These are phyloP conservation scores for Chrosomus eos DNA, from an alignment of 2,797 vertebrate genomes.

Conservation along the genomic window DNA sequence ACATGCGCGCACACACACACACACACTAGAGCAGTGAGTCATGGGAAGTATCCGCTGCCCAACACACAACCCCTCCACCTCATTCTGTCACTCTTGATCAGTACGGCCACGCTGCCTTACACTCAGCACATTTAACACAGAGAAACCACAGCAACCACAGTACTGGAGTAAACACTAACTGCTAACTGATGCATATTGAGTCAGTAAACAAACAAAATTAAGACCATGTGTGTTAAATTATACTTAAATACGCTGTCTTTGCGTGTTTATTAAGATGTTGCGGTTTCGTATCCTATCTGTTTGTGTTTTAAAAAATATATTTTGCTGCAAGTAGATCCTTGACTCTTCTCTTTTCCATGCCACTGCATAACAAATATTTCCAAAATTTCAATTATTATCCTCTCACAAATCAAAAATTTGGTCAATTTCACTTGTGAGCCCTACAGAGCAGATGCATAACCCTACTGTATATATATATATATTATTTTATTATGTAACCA, in stretches of 20 bases:
- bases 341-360: neutral
- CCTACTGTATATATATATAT: no score
- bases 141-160: conserved; percentile 25
- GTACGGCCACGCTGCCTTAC: conserved; percentile 25
- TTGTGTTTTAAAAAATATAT: no score
- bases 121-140: conserved; percentile 39
- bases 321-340: neutral
- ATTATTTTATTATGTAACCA: no score
- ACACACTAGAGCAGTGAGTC: conserved; percentile 15
- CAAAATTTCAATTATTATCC: neutral
- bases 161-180: conserved; percentile 13
- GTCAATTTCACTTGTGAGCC: neutral
- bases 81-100: conserved; percentile 60
- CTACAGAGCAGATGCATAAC: no score
- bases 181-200: conserved; percentile 22
- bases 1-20: neutral
- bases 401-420: neutral
- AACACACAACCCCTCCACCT: conserved; percentile 44
- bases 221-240: neutral
- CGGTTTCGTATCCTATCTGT: no score
- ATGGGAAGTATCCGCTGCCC: conserved; percentile 13
- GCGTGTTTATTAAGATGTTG: no score
- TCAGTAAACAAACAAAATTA: neutral
- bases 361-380: neutral
- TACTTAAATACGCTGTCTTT: neutral